Percentiles rank a stretch among this genome's conserved stretches.
Conservation (phyloP, 35 echinoderm and acorn worm genomes). For the Heliocidaris erythrogramma region DNA sequence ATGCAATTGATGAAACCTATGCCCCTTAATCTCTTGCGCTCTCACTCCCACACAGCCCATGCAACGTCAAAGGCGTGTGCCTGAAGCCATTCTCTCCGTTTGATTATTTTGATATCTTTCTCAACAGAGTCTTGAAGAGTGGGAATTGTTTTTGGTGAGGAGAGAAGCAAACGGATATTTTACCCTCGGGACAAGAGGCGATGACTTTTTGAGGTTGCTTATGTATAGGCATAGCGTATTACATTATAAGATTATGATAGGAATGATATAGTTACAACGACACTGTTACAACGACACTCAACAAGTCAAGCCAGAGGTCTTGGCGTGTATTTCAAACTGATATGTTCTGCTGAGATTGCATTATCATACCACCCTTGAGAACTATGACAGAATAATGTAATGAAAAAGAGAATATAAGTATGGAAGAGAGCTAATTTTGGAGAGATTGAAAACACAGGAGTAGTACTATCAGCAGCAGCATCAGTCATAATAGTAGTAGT, state of each 20-base stretch:
- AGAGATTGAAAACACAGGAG: too few species aligned
- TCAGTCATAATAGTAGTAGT: too few species aligned
- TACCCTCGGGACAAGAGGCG: not conserved
- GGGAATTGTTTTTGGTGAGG: conserved; percentile 3
- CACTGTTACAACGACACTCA: not conserved
- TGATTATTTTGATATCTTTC: conserved; percentile 6
- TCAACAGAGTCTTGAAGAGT: not conserved
- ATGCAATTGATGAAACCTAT: not conserved
- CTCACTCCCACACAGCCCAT: not conserved
- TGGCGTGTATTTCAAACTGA: too few species aligned
- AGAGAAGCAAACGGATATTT: not conserved
- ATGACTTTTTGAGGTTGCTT: not conserved
- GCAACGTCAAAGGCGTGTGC: not conserved
- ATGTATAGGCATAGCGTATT: not conserved
- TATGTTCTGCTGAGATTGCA: too few species aligned
- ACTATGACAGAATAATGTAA: too few species aligned
- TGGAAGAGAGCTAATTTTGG: too few species aligned
- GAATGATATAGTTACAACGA: not conserved
- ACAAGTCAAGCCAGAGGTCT: not conserved
- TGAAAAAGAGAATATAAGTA: too few species aligned
- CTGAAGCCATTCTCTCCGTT: not conserved
- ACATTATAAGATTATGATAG: conserved; percentile 13
- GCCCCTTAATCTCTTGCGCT: not conserved
- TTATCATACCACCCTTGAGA: too few species aligned
- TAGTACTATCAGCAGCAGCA: too few species aligned